A percentile compares a stretch with the other conserved stretches of the same genome.
Conservation (phyloP, 2,113 vertebrate species). For the Prionailurus bengalensis region DNA sequence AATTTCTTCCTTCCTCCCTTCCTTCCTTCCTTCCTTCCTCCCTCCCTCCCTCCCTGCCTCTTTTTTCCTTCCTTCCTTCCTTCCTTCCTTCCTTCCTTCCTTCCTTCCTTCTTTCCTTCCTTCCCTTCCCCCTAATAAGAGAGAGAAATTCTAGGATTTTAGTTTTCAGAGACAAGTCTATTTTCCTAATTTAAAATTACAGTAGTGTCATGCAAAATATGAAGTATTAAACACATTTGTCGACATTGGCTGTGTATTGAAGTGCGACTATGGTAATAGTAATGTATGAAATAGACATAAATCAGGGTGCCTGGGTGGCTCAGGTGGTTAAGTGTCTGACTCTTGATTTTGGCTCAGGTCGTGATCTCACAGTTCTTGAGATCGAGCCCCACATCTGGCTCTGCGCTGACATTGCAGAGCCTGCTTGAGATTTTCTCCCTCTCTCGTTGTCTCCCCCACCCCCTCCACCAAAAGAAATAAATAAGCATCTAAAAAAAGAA, state of each 20-base stretch:
- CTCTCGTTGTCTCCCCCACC: fast-evolving
- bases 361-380: no score
- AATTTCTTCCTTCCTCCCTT: neutral
- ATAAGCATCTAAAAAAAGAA: no score
- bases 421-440: no score
- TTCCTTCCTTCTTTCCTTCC: no score
- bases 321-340: no score
- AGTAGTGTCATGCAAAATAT: neutral
- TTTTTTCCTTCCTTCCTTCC: fast-evolving
- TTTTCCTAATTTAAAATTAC: constrained; percentile 21
- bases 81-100: no score
- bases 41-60: fast-evolving
- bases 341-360: no score
- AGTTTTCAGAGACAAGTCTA: neutral
- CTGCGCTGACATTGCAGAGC: no score
- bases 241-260: neutral
- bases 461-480: no score
- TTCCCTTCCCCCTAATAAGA: neutral
- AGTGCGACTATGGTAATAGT: neutral
- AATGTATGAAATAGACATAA: neutral
- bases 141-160: neutral
- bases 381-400: no score
- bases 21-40: no score
- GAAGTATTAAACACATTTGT: neutral
- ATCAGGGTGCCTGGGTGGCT: no score